Evolutionary conservation across 2,888 invertebrate species (phyloP).

Genomic region (Cataglyphis albicans): DNA sequence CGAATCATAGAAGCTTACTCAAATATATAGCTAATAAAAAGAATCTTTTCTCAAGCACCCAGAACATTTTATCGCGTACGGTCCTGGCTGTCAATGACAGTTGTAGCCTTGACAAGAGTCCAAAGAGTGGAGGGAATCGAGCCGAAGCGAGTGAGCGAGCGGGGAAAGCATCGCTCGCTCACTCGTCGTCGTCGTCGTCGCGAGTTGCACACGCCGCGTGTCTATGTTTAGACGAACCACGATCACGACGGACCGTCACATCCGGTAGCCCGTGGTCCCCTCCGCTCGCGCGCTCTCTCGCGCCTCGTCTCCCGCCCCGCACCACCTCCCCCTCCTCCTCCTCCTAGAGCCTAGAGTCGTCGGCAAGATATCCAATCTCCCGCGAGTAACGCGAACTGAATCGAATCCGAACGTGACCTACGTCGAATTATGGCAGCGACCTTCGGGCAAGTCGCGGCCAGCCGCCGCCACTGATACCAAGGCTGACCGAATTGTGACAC

Average conservation of each 20-base stretch:
- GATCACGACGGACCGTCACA: conserved; percentile 78
- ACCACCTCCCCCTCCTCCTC: neutral
- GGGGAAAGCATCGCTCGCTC: conserved; percentile 63
- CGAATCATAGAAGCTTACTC: neutral
- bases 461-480: conserved; percentile 51
- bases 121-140: conserved; percentile 52
- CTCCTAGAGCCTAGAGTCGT: neutral
- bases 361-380: conserved; percentile 46
- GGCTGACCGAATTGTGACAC: conserved; percentile 62
- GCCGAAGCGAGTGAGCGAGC: conserved; percentile 56
- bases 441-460: conserved; percentile 60
- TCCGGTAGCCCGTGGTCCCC: conserved; percentile 80
- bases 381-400: conserved; percentile 44
- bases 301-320: conserved; percentile 44
- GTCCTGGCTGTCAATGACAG: conserved; percentile 64
- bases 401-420: conserved; percentile 68
- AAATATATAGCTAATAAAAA: neutral
- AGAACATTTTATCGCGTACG: conserved; percentile 25
- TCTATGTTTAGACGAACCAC: conserved; percentile 82
- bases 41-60: conserved; percentile 1
- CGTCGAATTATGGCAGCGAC: conserved; percentile 66
- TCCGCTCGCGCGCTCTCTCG: conserved; percentile 59
- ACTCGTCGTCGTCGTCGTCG: conserved; percentile 53
- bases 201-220: conserved; percentile 73
- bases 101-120: conserved; percentile 73